Percentiles rank a stretch among this genome's conserved stretches.
phyloP scores from a whole-genome alignment of 2,113 vertebrate genomes.

The Larimichthys polyactis region DNA sequence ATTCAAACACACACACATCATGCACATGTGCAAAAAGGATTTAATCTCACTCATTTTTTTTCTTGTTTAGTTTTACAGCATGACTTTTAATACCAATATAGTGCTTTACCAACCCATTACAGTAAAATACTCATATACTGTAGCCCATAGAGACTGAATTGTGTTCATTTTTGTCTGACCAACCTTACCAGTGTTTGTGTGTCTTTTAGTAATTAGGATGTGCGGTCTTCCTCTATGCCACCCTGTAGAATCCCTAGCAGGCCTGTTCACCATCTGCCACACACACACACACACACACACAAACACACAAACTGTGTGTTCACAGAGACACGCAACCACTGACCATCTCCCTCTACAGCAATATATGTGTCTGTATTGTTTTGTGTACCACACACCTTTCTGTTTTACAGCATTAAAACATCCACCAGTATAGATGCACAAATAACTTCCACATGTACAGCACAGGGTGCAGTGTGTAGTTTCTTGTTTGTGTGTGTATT shows the following conservation, averaged over 20 bases:
- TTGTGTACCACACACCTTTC: too few species aligned
- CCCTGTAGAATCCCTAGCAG: conserved; percentile 10
- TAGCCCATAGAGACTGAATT: background rate
- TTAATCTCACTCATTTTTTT: background rate
- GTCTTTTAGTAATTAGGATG: background rate
- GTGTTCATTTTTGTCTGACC: background rate
- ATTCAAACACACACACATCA: conserved; percentile 23
- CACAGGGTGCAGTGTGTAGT: background rate
- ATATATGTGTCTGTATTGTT: background rate
- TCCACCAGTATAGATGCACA: too few species aligned
- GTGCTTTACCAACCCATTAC: background rate
- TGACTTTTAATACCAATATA: background rate
- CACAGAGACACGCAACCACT: background rate
- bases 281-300: conserved; percentile 13
- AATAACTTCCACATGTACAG: background rate
- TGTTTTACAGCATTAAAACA: too few species aligned
- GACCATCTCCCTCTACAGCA: background rate
- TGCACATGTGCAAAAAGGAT: background rate
- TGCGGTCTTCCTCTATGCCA: conserved; percentile 1
- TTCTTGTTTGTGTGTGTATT: conserved; percentile 9
- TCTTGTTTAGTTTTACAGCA: background rate
- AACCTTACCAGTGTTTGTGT: background rate
- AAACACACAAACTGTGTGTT: conserved; percentile 21
- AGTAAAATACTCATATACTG: background rate
- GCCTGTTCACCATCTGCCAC: conserved; percentile 48